Conservation (phyloP, 2,888 invertebrate species). For the Caenorhabditis virilis region DNA sequence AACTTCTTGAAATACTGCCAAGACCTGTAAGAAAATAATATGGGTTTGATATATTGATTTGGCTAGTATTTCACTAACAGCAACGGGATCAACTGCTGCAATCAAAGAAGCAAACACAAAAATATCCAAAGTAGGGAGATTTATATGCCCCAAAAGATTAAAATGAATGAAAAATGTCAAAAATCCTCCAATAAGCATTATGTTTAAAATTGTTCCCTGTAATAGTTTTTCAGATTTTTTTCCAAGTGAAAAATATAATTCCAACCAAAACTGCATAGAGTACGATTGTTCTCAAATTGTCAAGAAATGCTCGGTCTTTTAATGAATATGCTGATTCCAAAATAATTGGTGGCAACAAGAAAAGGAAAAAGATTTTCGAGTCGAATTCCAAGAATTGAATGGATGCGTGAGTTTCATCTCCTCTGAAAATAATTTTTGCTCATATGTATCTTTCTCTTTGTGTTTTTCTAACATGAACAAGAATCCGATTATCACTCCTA, state of each 20-base stretch:
- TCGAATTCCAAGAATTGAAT: constrained; percentile 69
- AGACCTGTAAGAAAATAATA: constrained; percentile 34
- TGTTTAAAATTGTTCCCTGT: constrained; percentile 69
- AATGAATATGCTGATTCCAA: constrained; percentile 74
- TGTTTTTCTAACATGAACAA: constrained; percentile 70
- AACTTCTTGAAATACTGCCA: constrained; percentile 69
- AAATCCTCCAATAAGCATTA: constrained; percentile 58
- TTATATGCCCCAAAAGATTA: constrained; percentile 61
- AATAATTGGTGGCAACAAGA: constrained; percentile 73
- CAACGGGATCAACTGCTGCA: constrained; percentile 75
- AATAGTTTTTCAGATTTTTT: constrained; percentile 13
- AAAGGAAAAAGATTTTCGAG: constrained; percentile 72
- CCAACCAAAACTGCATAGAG: constrained; percentile 73
- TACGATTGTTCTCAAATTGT: constrained; percentile 73
- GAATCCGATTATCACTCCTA: constrained; percentile 71
- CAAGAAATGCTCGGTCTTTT: constrained; percentile 73
- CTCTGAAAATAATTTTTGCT: constrained; percentile 21
- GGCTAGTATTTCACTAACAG: constrained; percentile 68
- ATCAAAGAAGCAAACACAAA: constrained; percentile 73
- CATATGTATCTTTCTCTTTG: neutral
- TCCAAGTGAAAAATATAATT: neutral
- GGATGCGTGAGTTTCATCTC: constrained; percentile 45
- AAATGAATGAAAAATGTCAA: constrained; percentile 45
- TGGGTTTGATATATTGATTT: neutral
- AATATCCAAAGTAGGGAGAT: constrained; percentile 61